Evolutionary conservation across 2,113 vertebrate species (phyloP).

Genomic region (Gavialis gangeticus): DNA sequence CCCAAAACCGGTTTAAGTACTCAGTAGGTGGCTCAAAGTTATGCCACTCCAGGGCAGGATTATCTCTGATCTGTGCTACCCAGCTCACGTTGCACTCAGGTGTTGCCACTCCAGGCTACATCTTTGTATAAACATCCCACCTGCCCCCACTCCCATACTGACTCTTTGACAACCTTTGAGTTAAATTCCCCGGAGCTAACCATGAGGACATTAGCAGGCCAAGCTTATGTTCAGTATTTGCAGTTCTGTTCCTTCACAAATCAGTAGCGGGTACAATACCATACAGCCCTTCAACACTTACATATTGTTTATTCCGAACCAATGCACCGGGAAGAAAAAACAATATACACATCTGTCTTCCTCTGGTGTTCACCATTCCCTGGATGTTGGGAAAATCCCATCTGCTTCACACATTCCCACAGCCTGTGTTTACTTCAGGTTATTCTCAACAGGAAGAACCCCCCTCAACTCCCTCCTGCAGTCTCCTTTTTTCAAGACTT

Average conservation of each 20-base stretch:
- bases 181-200: background rate
- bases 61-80: no score
- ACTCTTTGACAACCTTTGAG: no score
- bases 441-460: background rate
- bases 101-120: no score
- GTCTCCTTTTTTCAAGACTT: background rate
- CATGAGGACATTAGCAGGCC: background rate
- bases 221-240: accelerated
- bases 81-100: no score
- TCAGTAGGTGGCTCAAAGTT: no score
- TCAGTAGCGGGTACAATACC: no score
- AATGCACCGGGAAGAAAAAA: background rate
- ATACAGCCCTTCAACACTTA: no score
- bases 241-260: background rate
- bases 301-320: no score
- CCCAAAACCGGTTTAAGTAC: no score
- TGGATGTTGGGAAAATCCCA: background rate
- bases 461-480: background rate
- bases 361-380: background rate
- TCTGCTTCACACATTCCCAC: background rate
- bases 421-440: background rate
- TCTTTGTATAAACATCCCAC: no score
- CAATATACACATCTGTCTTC: background rate
- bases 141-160: no score
- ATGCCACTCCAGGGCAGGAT: no score